Evolutionary conservation across 1,140 invertebrate species (phyloP).

Genomic region (Zaprionus nigranus): DNA sequence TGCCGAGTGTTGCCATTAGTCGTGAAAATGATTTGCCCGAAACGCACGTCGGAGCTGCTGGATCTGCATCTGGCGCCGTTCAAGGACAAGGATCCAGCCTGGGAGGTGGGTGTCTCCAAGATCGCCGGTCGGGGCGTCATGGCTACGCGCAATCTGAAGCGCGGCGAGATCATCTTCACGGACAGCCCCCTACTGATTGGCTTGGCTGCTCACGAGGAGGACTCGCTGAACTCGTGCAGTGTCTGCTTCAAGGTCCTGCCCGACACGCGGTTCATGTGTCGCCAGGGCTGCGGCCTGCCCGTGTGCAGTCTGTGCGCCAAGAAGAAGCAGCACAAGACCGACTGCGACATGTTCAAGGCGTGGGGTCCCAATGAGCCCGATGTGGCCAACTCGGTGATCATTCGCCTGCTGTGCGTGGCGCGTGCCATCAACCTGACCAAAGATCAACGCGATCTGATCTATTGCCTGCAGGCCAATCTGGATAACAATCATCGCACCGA

Average conservation of each 20-base stretch:
- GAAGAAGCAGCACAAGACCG: slow-evolving; percentile 85
- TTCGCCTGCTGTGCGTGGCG: slow-evolving; percentile 86
- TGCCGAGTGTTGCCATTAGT: neutral
- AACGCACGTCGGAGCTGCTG: slow-evolving; percentile 78
- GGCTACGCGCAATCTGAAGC: slow-evolving; percentile 87
- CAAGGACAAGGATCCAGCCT: slow-evolving; percentile 81
- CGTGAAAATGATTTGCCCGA: slow-evolving; percentile 76
- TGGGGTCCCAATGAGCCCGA: slow-evolving; percentile 86
- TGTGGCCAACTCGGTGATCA: slow-evolving; percentile 85
- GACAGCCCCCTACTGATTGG: slow-evolving; percentile 89
- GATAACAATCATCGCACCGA: slow-evolving; percentile 86
- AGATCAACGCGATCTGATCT: slow-evolving; percentile 86
- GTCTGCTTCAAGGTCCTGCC: slow-evolving; percentile 74
- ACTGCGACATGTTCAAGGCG: slow-evolving; percentile 86
- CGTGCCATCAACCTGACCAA: slow-evolving; percentile 86
- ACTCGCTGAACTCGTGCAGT: slow-evolving; percentile 72
- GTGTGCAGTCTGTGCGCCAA: slow-evolving; percentile 86
- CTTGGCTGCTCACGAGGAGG: slow-evolving; percentile 84
- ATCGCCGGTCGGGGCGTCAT: slow-evolving; percentile 87
- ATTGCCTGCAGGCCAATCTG: slow-evolving; percentile 86
- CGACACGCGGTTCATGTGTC: slow-evolving; percentile 85
- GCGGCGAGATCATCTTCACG: slow-evolving; percentile 89
- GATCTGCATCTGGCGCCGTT: slow-evolving; percentile 77
- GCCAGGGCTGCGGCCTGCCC: slow-evolving; percentile 84
- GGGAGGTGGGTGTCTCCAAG: slow-evolving; percentile 77